These are phyloP conservation scores for Corythornis madagascariensis DNA, from an alignment of 2,113 vertebrate species.

Conservation along the genomic window DNA sequence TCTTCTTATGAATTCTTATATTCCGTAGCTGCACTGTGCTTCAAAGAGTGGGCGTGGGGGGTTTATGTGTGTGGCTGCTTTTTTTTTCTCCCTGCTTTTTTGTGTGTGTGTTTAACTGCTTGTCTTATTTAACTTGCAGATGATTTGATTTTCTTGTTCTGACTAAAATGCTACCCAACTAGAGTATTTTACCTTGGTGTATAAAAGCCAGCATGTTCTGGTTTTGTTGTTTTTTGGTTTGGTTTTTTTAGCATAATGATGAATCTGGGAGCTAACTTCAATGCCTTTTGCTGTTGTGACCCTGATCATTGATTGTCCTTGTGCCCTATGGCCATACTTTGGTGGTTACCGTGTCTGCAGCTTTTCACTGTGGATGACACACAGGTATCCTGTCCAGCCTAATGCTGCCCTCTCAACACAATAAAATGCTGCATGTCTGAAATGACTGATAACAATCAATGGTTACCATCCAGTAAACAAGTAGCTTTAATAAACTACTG, in stretches of 20 bases:
- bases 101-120: neutral
- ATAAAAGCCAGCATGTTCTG: neutral
- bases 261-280: neutral
- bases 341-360: slow-evolving; percentile 7
- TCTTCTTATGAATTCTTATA: slow-evolving; percentile 59
- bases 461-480: neutral
- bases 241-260: neutral
- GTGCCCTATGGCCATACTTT: slow-evolving; percentile 38
- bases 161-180: neutral
- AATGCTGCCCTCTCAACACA: slow-evolving; percentile 20
- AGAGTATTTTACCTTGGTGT: neutral
- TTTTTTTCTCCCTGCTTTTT: neutral
- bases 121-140: slow-evolving; percentile 48
- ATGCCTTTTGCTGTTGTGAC: neutral
- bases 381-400: slow-evolving; percentile 41
- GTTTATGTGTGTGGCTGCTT: slow-evolving; percentile 3
- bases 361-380: slow-evolving; percentile 30
- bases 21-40: neutral
- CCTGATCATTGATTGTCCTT: neutral
- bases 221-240: too few relatives aligned
- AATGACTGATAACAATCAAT: slow-evolving; percentile 18
- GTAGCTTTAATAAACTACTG: neutral
- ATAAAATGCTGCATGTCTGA: slow-evolving; percentile 48
- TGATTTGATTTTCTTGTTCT: slow-evolving; percentile 16
- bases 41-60: slow-evolving; percentile 62